A percentile compares a stretch with the other conserved stretches of the same genome.
phyloP scores from a whole-genome alignment of 2,113 vertebrate genomes.

The Xyrauchen texanus region DNA sequence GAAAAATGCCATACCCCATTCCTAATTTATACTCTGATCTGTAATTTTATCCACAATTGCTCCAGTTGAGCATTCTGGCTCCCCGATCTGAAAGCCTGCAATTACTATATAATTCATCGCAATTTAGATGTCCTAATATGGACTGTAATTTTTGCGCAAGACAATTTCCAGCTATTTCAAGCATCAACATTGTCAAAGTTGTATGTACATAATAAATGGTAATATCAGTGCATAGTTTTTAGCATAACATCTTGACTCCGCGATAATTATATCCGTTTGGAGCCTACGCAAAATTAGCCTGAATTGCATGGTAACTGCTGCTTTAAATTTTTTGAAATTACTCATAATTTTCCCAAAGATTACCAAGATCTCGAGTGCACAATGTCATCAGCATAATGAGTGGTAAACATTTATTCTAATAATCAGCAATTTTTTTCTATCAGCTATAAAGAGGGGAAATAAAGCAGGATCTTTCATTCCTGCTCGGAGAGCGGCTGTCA shows the following conservation, averaged over 20 bases:
- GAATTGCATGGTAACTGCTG: slow-evolving; percentile 99
- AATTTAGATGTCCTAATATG: slow-evolving; percentile 99
- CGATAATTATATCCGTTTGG: slow-evolving; percentile 99
- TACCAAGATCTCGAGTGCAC: slow-evolving; percentile 99
- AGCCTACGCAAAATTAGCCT: slow-evolving; percentile 99
- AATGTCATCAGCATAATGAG: slow-evolving; percentile 99
- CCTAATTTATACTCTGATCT: slow-evolving; percentile 99
- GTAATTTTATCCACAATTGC: slow-evolving; percentile 99
- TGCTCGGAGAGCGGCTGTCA: slow-evolving; percentile 90
- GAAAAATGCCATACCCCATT: slow-evolving; percentile 97
- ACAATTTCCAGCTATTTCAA: slow-evolving; percentile 99
- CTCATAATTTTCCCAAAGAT: slow-evolving; percentile 99
- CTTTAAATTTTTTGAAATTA: slow-evolving; percentile 99
- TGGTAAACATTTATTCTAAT: slow-evolving; percentile 99
- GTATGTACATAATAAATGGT: slow-evolving; percentile 99
- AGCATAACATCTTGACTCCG: slow-evolving; percentile 99
- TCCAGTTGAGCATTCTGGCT: slow-evolving; percentile 98
- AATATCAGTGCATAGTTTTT: slow-evolving; percentile 99
- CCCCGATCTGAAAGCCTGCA: slow-evolving; percentile 99
- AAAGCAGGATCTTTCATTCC: slow-evolving; percentile 98
- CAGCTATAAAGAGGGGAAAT: slow-evolving; percentile 99
- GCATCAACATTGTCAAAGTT: slow-evolving; percentile 99
- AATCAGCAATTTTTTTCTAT: slow-evolving; percentile 99
- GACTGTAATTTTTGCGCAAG: slow-evolving; percentile 99
- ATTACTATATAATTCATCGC: slow-evolving; percentile 99